Conservation (phyloP, 2,113 vertebrate genomes). For the Oceanodroma tethys region DNA sequence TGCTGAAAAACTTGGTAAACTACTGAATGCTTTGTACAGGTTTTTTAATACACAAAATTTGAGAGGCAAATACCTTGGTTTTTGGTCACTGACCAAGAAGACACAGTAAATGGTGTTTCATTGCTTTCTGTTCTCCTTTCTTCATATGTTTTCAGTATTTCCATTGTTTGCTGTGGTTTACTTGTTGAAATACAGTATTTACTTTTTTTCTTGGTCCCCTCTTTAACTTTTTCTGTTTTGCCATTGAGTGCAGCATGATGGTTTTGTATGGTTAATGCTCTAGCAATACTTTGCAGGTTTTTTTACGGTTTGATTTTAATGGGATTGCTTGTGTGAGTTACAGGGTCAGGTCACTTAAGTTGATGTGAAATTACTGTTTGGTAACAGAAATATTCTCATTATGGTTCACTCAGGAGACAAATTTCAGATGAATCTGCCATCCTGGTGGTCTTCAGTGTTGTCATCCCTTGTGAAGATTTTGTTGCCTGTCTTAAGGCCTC, state of each 20-base stretch:
- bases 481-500: conserved; percentile 71
- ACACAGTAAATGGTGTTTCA: background rate
- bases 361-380: background rate
- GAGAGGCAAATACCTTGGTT: background rate
- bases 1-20: background rate
- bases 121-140: background rate
- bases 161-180: background rate
- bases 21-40: background rate
- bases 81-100: background rate
- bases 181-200: background rate
- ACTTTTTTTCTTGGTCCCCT: background rate
- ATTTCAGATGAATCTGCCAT: conserved; percentile 71
- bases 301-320: background rate
- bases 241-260: background rate
- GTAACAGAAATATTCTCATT: conserved; percentile 6
- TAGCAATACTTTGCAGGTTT: background rate
- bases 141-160: background rate
- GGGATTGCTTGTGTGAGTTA: background rate
- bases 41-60: background rate
- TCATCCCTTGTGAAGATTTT: conserved; percentile 75
- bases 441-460: conserved; percentile 76
- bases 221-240: background rate
- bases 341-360: background rate
- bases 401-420: conserved; percentile 39
- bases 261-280: background rate